These are phyloP conservation scores for Rhea americana DNA, from an alignment of 2,113 vertebrate genomes.

Conservation along the genomic window DNA sequence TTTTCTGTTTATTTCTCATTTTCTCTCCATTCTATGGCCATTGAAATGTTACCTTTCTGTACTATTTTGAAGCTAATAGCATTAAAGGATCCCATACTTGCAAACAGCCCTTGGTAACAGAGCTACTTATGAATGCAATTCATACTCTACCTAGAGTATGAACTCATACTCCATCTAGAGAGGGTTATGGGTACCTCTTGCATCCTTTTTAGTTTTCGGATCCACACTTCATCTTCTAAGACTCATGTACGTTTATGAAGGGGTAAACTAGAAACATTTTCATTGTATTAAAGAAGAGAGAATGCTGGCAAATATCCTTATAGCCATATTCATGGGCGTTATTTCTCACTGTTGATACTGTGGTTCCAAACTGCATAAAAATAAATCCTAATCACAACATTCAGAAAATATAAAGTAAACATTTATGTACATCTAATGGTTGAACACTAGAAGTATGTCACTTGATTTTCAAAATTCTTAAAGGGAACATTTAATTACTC, in stretches of 20 bases:
- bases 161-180: not conserved
- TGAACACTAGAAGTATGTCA: not conserved
- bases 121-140: not conserved
- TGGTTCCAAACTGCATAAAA: not conserved
- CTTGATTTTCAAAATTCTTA: not conserved
- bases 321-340: not conserved
- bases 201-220: not conserved
- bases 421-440: not conserved
- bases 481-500: not conserved
- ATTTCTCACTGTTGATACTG: not conserved
- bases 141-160: not conserved
- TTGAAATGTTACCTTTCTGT: not conserved
- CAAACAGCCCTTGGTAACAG: not conserved
- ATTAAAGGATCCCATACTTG: not conserved
- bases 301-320: not conserved
- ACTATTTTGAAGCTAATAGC: not conserved
- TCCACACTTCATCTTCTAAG: not conserved
- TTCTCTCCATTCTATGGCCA: not conserved
- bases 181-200: not conserved
- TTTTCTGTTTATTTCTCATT: not conserved
- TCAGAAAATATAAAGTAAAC: not conserved
- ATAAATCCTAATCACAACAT: not conserved
- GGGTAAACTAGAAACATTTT: not conserved
- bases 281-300: not conserved
- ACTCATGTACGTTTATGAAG: not conserved